A percentile compares a stretch with the other conserved stretches of the same genome.
phyloP scores from a whole-genome alignment of 2,888 invertebrate species.

The Fissipunctia ypsillon region DNA sequence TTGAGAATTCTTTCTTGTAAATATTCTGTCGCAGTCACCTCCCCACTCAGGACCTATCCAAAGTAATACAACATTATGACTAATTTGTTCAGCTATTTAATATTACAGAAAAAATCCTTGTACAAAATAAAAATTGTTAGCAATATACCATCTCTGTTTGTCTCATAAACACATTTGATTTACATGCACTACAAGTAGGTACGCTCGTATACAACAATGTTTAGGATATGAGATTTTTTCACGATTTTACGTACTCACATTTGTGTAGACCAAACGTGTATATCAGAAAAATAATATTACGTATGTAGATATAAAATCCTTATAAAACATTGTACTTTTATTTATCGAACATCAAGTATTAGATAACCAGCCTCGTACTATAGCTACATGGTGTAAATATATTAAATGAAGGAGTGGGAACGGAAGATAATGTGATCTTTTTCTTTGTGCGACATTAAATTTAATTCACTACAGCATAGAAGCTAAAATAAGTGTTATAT shows the following conservation, averaged over 20 bases:
- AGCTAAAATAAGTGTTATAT: conserved; percentile 58
- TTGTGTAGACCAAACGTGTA: conserved; percentile 62
- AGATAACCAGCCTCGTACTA: conserved; percentile 47
- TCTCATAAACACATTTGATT: conserved; percentile 57
- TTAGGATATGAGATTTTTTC: conserved; percentile 46
- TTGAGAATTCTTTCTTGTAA: conserved; percentile 61
- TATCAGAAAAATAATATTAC: conserved; percentile 48
- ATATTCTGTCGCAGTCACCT: conserved; percentile 64
- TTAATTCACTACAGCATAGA: conserved; percentile 50
- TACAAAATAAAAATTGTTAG: conserved; percentile 63
- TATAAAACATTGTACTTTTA: conserved; percentile 68
- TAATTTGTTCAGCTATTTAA: conserved; percentile 51
- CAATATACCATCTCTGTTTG: conserved; percentile 50
- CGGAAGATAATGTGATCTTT: conserved; percentile 36
- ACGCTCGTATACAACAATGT: conserved; percentile 51
- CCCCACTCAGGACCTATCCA: conserved; percentile 62
- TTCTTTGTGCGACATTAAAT: conserved; percentile 57
- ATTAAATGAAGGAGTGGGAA: conserved; percentile 49
- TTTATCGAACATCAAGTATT: conserved; percentile 53
- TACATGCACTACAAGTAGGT: conserved; percentile 27
- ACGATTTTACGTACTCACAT: conserved; percentile 21
- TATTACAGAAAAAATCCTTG: conserved; percentile 58
- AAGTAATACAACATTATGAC: conserved; percentile 59
- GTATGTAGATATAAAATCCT: conserved; percentile 61
- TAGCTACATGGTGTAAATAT: conserved; percentile 48